These are phyloP conservation scores for Marasmarcha lunaedactyla DNA, from an alignment of 2,888 invertebrate species.

Conservation along the genomic window DNA sequence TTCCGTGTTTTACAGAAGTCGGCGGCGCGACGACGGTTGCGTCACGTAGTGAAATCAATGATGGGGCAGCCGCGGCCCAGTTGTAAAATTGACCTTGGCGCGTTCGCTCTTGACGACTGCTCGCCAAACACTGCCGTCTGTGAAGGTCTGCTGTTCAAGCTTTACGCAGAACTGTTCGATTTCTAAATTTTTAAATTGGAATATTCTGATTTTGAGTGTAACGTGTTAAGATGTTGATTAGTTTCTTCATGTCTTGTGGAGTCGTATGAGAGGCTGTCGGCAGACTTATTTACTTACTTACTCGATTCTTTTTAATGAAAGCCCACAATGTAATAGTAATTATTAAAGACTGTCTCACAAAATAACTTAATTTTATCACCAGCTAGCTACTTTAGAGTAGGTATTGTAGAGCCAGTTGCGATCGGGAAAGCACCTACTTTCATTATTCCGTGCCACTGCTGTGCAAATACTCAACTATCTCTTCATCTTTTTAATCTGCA, in stretches of 20 bases:
- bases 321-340: no score
- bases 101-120: conserved; percentile 1
- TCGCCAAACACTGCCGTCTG: neutral
- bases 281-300: no score
- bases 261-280: no score
- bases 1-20: neutral
- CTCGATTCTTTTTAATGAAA: no score
- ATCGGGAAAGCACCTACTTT: neutral
- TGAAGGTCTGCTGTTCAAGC: conserved; percentile 5
- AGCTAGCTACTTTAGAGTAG: no score
- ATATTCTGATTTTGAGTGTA: no score
- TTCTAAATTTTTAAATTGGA: neutral
- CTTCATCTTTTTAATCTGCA: neutral
- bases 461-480: neutral
- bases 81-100: conserved; percentile 61
- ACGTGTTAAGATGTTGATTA: no score
- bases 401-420: no score
- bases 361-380: no score
- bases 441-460: no score
- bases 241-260: no score
- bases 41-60: conserved; percentile 59
- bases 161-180: neutral
- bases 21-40: conserved; percentile 25
- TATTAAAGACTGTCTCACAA: no score
- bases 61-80: conserved; percentile 33